A percentile compares a stretch with the other conserved stretches of the same genome.
Evolutionary conservation across 2,797 vertebrate species (phyloP).

Genomic region (Uromys caudimaculatus): DNA sequence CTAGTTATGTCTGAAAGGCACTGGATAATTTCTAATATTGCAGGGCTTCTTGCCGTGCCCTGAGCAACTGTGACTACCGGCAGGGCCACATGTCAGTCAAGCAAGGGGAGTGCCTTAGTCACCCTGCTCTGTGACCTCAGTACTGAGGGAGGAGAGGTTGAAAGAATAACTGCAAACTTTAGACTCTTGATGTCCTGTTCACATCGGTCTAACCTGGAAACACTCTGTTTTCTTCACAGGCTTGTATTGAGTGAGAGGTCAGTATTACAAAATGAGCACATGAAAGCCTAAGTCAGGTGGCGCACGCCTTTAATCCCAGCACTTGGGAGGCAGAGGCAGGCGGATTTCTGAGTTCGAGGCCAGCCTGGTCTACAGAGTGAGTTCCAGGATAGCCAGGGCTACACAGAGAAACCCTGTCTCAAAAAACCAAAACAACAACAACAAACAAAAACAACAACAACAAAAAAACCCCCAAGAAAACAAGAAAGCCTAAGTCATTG

Average conservation of each 20-base stretch:
- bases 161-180: background rate
- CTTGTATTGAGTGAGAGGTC: background rate
- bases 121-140: background rate
- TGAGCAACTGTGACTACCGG: background rate
- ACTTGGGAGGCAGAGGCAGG: too few species aligned
- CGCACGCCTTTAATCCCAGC: too few species aligned
- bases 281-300: background rate
- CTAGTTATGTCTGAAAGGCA: background rate
- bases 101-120: background rate
- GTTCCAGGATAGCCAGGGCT: too few species aligned
- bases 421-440: too few species aligned
- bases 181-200: background rate
- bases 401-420: too few species aligned
- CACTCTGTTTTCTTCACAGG: background rate
- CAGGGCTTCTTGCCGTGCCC: background rate
- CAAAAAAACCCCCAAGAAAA: too few species aligned
- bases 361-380: too few species aligned
- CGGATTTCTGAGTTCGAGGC: too few species aligned
- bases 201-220: conserved; percentile 7
- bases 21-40: background rate
- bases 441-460: too few species aligned
- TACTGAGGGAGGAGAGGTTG: background rate
- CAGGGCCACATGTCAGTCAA: background rate
- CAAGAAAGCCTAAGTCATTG: background rate
- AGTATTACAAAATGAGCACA: background rate